Evolutionary conservation across 1,140 invertebrate species (phyloP), one percentile per base, ranked within the genome.

Genomic region (Aleiodes sp.): DNA sequence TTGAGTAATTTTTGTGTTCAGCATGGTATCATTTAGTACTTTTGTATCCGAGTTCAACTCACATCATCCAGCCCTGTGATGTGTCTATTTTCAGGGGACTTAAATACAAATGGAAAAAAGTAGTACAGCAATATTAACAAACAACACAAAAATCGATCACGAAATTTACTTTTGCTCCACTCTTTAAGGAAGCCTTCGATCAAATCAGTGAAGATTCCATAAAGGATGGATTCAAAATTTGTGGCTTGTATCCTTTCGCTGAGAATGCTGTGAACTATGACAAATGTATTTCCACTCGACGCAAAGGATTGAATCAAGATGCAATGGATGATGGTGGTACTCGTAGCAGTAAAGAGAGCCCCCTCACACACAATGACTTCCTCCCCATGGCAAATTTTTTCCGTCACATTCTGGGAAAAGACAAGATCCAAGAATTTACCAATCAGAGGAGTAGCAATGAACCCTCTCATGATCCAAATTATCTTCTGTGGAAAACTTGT

Each of bases 21-120:
- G 56, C 74, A 84, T 73, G 70, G 70, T 12, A 84, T 86, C 33
- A 79, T 86, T 65, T 66, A 87, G 31, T 80, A 84, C 35, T 78
- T n/a, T 72, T 87, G 7, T 76, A 74, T 6, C 81, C 84, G 0
- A 87, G 86, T 73, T 72, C 81, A 6, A 85, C 85, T 6, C 84
- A 86, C 68, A 78, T 87, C 4, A 65, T 86, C 35, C 83, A 86
- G 65, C 81, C 83, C 10, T 76, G 79, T 24, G 80, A 86, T 72
- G 82, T 87, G 0, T 74, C 72, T 28, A 73, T 86, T 9, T 87
- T 86, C 56, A 73, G 74, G 65, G 69, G 76, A 8, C 28, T 85
- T 10, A 83, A 83, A 75, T 56, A 28, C 8, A 31, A 77, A 43
- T 85, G 82, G 82, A 81, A 77, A 63, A 71, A 16, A 59, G 43